Base-by-base conservation (phyloP, 2,888 invertebrate genomes). In the Thumatha senex region DNA sequence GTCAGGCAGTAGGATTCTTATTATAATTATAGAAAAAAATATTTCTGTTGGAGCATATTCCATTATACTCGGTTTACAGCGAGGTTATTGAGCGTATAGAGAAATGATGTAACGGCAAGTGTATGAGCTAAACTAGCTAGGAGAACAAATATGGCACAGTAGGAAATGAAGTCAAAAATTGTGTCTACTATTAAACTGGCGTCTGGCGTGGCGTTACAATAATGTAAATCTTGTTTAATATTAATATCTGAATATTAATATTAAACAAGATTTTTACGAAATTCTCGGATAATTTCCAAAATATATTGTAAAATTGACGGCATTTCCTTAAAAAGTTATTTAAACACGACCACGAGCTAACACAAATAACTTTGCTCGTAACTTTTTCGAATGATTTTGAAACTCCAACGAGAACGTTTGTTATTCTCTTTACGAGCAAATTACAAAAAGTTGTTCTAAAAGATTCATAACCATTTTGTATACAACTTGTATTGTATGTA, bases 331-430 rank as follows among this genome's bases (percentile, higher is more conserved):
- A 58, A 66, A 59, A 70, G 48, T 65, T 58, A 48, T 54, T 45
- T 49, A 53, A 45, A 53, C 54, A 56, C 62, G 62, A 64, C 58
- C 63, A 48, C 56, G 53, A 56, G 61, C 51, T 63, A 63, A 58
- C 67, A 69, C 66, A 62, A 56, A 51, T 46, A 74, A 73, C 64
- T 76, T 70, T 9, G 12, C n/a, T 40, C 51, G 51, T 65, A 71
- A 73, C 67, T 74, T 66, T 51, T 40, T 46, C 58, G 56, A 67
- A 68, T 69, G 63, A 70, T 68, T 75, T 70, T 41, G 44, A 61
- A 78, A 70, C 63, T 74, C 47, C 44, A 36, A 53, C 53, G 48
- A 47, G 30, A 61, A 61, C 60, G 58, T 65, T 65, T 71, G 66
- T 65, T 72, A 59, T 67, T 63, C 65, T 54, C 68, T 66, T 63